Evolutionary conservation across 2,888 invertebrate species (phyloP), one percentile per base, ranked within the genome.

Genomic region (Rhopalosiphum nymphaeae): DNA sequence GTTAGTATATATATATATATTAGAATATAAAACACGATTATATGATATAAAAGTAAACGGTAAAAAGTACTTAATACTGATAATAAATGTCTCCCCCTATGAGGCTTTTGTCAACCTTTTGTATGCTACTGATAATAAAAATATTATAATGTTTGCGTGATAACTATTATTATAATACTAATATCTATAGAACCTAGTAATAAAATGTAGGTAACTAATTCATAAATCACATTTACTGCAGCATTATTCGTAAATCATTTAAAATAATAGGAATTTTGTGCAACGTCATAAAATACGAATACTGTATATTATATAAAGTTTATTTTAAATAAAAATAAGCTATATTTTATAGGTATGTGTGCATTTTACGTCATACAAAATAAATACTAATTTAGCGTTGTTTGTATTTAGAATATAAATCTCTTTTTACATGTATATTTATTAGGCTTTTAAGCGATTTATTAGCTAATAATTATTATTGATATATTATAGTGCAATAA

Each of bases 211-310:
- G 57, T 61, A 89, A 61, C 89, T 46, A 44, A 44, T 56, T 10
- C 89, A 61, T 89, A 89, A 89, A 89, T 89, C 42, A 44, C 61
- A n/a, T 61, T 61, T 29, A 61, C 89, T 13, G 61, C 44, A 36
- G 21, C 36, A 36, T 36, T 21, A n/a, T 89, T 61, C 61, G 61
- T 89, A 90, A 90, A 90, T 90, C 67, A 89, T n/a, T 90, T n/a
- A 46, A 67, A 67, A 90, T 90, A 90, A 90, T 90, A 46, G 61
- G 46, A 90, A 67, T 90, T 36, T 46, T 46, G 67, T 49, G 67
- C 46, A n/a, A 36, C n/a, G 46, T 0, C 29, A 13, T 42, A 67
- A n/a, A 56, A 89, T 89, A 46, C 16, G 53, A 13, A 67, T n/a
- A 29, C 29, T 42, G 44, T 9, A 16, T 44, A 44, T 46, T 85